Base-by-base conservation (phyloP, 2,888 invertebrate species). In the Portevinia maculata region DNA sequence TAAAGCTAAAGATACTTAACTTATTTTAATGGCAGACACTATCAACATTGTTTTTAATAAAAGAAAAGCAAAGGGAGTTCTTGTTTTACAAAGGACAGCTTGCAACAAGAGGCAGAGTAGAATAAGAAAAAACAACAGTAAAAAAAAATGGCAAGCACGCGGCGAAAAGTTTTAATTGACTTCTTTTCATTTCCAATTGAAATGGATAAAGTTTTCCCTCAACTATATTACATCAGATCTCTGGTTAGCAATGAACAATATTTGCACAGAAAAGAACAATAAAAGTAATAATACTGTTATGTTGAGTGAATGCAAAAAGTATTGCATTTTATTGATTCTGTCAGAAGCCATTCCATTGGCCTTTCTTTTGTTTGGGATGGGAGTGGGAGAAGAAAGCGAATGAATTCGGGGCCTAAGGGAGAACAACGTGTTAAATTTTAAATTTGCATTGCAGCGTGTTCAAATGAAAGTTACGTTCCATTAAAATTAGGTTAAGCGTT, bases 131-230 rank as follows among this genome's bases (percentile, higher is more conserved):
- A 44, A 15, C 34, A 24, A 24, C 24, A 24, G 41, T 6, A 44
- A n/a, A 62, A 37, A 60, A 62, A 50, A 34, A 48, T 48, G 28
- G 59, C 4, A 41, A 55, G 67, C 48, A 69, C 52, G 65, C 62
- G 46, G 53, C 52, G 76, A 59, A 76, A 81, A 81, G 62, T 81
- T 81, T 81, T 76, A 81, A 76, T 81, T 76, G 81, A 81, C 76
- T 81, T 76, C 70, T 71, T 64, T 81, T 81, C 76, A 65, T 81
- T 70, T 71, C 41, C 70, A 81, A 81, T 76, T 46, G 37, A 71
- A 81, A 70, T 76, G 64, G 76, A 81, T 81, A 71, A 81, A 81
- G 65, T 70, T 76, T 70, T 46, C 50, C 19, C 15, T 9, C 11
- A 11, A 17, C 11, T 9, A 5, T 24, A 24, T 24, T 24, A 34